Evolutionary conservation across 2,113 vertebrate genomes (phyloP).

Genomic region (Caloenas nicobarica): DNA sequence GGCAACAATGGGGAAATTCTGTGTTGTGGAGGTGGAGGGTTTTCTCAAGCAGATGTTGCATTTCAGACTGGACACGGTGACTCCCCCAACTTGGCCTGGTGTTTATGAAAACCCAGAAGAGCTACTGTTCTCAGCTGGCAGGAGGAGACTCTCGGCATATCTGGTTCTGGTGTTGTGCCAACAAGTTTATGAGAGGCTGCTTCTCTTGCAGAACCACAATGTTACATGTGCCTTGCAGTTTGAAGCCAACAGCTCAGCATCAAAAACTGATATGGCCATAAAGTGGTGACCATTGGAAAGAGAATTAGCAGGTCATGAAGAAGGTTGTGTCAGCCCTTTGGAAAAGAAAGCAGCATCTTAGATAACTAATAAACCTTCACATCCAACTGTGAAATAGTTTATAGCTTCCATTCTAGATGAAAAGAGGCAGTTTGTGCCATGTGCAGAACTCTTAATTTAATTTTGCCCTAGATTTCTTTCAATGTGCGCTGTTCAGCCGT

Average conservation of each 20-base stretch:
- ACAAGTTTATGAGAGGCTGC: neutral
- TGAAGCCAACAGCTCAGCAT: neutral
- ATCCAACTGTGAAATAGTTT: neutral
- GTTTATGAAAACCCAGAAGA: neutral
- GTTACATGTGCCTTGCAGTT: neutral
- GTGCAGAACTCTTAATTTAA: neutral
- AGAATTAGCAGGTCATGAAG: neutral
- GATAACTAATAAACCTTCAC: neutral
- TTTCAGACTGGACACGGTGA: neutral
- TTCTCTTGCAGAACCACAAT: neutral
- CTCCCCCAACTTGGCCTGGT: neutral
- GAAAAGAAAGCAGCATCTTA: neutral
- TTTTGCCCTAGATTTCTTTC: conserved; percentile 36
- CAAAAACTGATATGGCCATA: neutral
- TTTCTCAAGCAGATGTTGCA: neutral
- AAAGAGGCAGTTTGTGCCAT: neutral
- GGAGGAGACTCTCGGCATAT: neutral
- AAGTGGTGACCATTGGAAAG: neutral
- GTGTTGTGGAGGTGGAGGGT: neutral
- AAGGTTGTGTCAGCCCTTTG: neutral
- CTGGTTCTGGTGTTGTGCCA: neutral
- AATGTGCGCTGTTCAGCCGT: neutral
- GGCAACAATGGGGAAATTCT: neutral
- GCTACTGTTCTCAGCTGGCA: neutral
- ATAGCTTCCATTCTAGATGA: neutral